phyloP scores from a whole-genome alignment of 2,888 invertebrate species.

The Perizoma affinitatum region DNA sequence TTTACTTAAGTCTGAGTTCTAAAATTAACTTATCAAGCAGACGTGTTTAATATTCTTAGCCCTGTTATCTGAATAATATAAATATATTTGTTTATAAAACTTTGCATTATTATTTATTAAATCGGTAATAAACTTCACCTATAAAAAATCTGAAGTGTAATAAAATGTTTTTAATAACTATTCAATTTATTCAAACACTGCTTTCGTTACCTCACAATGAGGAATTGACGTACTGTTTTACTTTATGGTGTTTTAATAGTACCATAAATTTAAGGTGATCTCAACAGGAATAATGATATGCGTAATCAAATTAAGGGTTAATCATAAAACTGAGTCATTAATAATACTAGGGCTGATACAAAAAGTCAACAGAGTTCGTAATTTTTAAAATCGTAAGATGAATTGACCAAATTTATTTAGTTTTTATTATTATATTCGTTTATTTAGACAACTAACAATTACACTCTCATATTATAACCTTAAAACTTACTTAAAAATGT shows the following conservation, averaged over 20 bases:
- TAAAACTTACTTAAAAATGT: too few relatives aligned
- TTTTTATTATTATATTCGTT: too few relatives aligned
- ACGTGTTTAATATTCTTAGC: slow-evolving; percentile 6
- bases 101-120: slow-evolving; percentile 45
- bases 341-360: slow-evolving; percentile 10
- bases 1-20: background rate
- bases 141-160: slow-evolving; percentile 54
- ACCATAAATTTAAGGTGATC: slow-evolving; percentile 53
- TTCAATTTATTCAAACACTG: slow-evolving; percentile 47
- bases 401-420: too few relatives aligned
- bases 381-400: background rate
- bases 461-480: too few relatives aligned
- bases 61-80: slow-evolving; percentile 16
- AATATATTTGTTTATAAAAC: slow-evolving; percentile 41
- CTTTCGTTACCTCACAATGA: slow-evolving; percentile 42
- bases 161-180: slow-evolving; percentile 55
- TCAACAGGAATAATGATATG: slow-evolving; percentile 54
- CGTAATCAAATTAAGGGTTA: slow-evolving; percentile 58
- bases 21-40: slow-evolving; percentile 18
- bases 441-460: too few relatives aligned
- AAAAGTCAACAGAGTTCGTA: background rate
- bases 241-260: slow-evolving; percentile 56
- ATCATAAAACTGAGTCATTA: slow-evolving; percentile 54
- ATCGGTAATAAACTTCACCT: slow-evolving; percentile 50
- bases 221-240: slow-evolving; percentile 31